A percentile compares a stretch with the other conserved stretches of the same genome.
These are phyloP conservation scores for Vireo altiloquus DNA, from an alignment of 2,113 vertebrate species.

Conservation along the genomic window DNA sequence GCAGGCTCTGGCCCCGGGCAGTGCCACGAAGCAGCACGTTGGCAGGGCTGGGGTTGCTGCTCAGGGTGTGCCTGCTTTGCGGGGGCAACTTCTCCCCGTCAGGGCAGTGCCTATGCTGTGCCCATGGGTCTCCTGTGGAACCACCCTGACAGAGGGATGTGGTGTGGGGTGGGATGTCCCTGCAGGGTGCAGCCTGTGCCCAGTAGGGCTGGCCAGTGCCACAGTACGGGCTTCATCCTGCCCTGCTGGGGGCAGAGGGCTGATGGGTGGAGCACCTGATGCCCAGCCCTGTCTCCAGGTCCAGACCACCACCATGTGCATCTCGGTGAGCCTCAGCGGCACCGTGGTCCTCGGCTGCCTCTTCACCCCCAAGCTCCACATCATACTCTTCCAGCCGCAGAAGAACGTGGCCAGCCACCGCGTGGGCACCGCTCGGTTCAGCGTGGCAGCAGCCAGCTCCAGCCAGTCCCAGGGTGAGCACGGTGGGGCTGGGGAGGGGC, in stretches of 20 bases:
- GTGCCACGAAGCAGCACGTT: background rate
- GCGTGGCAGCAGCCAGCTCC: slow-evolving; percentile 79
- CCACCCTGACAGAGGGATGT: background rate
- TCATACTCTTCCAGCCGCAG: slow-evolving; percentile 98
- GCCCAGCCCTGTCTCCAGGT: slow-evolving; percentile 76
- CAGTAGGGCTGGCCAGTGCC: background rate
- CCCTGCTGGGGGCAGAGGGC: background rate
- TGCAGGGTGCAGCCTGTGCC: background rate
- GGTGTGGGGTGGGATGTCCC: background rate
- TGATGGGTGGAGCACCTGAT: background rate
- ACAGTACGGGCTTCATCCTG: background rate
- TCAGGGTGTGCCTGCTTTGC: background rate
- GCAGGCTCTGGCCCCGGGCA: background rate
- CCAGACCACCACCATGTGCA: slow-evolving; percentile 98
- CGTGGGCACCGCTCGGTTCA: slow-evolving; percentile 83
- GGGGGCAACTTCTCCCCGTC: too few relatives aligned
- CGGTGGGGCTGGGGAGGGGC: background rate
- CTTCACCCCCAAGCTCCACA: slow-evolving; percentile 94
- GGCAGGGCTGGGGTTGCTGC: background rate
- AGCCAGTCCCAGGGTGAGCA: slow-evolving; percentile 84
- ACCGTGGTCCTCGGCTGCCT: slow-evolving; percentile 95
- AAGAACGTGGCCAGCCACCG: slow-evolving; percentile 92
- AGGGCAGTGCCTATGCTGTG: background rate
- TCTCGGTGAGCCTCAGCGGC: slow-evolving; percentile 96
- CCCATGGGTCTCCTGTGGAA: rapidly evolving